These are phyloP conservation scores for Bombus affinis DNA, from an alignment of 1,140 invertebrate species.

Conservation along the genomic window DNA sequence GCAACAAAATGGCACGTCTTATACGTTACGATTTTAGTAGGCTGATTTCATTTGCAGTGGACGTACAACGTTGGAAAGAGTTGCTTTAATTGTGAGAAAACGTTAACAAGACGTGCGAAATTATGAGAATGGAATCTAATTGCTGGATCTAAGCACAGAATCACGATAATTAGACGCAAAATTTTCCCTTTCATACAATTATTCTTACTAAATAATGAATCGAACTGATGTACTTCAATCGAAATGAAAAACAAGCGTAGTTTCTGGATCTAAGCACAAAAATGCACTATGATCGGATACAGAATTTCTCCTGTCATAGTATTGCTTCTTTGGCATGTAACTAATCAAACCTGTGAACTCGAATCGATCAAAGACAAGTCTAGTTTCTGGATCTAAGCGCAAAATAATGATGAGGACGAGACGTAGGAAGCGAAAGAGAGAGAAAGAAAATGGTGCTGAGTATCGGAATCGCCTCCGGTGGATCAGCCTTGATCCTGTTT, in stretches of 20 bases:
- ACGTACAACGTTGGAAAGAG: too few relatives aligned
- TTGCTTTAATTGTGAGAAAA: too few relatives aligned
- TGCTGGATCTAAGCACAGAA: too few relatives aligned
- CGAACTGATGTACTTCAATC: too few relatives aligned
- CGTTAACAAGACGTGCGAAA: neutral
- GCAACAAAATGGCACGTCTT: too few relatives aligned
- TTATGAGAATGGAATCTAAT: neutral
- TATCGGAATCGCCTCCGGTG: slow-evolving; percentile 47
- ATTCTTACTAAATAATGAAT: too few relatives aligned
- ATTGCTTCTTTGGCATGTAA: neutral
- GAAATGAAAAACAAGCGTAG: neutral
- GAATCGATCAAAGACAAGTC: neutral
- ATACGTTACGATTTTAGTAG: too few relatives aligned
- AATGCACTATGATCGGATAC: neutral
- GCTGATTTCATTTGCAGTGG: too few relatives aligned
- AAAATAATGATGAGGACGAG: neutral
- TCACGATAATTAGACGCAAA: neutral
- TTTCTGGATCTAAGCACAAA: neutral
- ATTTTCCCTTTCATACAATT: too few relatives aligned
- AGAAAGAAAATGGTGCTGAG: slow-evolving; percentile 26
- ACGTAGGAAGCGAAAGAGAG: neutral
- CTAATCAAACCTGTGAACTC: neutral
- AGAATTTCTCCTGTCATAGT: neutral
- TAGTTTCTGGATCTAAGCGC: neutral
- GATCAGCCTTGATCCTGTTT: slow-evolving; percentile 71